Base-by-base conservation (phyloP, 2,888 invertebrate genomes). In the Acleris laterana region DNA sequence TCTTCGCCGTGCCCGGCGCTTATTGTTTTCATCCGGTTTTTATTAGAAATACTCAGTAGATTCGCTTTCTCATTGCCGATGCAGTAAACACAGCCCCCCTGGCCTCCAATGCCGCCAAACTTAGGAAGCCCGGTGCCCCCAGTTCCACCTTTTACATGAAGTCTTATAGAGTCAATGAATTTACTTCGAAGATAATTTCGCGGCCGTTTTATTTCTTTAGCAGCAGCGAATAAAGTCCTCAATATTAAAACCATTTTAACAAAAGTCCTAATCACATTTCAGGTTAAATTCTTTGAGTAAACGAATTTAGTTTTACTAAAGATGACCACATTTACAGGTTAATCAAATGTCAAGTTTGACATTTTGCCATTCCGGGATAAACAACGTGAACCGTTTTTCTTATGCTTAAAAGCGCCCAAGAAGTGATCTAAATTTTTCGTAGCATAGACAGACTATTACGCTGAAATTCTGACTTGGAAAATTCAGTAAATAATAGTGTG, bases 71-170 rank as follows among this genome's bases (percentile, higher is more conserved):
- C 95, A 74, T 94, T 95, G 0, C 96, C 96, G 42, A 94, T 86
- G 17, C 97, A 93, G 76, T 95, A 95, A 3, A 99, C 95, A 85
- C 96, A 95, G 2, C 99, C 99, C 49, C 99, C 99, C 83, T 96
- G 95, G 0, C 99, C 99, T 11, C 99, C 99, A 13, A 96, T 87
- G 0, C 97, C 99, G 2, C 98, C 98, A 85, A 95, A 97, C 78
- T 96, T 96, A 2, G 96, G 96, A 20, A 95, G 88, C 0, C 95
- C 95, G 69, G 94, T 94, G 0, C 95, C 95, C 11, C 99, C 99
- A 25, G 95, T 91, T 3, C 99, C 99, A 3, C 96, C 98, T 82
- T 95, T 95, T 0, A 97, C 96, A 77, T 95, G 94, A 48, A 99
- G 83, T 70, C 96, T 94, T 25, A 99, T 89, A 0, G 96, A 95